These are phyloP conservation scores for Pseudotriccus pelzelni DNA, from an alignment of 2,797 vertebrate genomes.

Conservation along the genomic window DNA sequence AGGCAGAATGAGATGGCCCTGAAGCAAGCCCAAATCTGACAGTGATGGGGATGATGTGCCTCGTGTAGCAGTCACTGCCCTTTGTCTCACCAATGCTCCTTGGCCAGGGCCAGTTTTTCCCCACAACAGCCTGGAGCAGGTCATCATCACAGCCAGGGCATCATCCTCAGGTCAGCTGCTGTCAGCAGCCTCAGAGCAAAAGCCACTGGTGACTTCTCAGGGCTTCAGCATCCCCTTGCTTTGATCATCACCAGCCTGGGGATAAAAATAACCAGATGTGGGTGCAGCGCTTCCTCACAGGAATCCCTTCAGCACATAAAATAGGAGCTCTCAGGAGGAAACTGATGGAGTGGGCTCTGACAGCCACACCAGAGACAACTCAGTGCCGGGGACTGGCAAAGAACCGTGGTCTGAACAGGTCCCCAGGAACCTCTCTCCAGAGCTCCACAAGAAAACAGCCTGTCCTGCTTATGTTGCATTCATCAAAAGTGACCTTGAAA, in stretches of 20 bases:
- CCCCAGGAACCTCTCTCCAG: not conserved
- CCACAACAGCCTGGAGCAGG: not conserved
- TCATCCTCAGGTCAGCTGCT: not conserved
- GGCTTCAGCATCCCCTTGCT: not conserved
- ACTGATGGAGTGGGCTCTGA: rapidly evolving
- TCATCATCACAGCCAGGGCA: not conserved
- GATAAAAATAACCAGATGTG: not conserved
- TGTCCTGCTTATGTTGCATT: not conserved
- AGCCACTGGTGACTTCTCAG: not conserved
- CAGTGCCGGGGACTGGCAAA: not conserved
- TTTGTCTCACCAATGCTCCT: not conserved
- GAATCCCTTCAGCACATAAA: not conserved
- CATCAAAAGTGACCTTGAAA: not conserved
- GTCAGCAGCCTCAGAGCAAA: not conserved
- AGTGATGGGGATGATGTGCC: not conserved
- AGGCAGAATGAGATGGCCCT: not conserved
- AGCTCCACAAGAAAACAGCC: not conserved
- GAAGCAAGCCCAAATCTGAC: not conserved
- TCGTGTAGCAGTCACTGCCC: not conserved
- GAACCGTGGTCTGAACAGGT: not conserved
- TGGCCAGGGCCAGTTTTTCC: not conserved
- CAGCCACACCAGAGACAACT: not conserved
- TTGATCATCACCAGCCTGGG: not conserved
- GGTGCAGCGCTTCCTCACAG: not conserved
- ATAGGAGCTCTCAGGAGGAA: not conserved